These are phyloP conservation scores for Rhysida immarginata DNA, from an alignment of 1,140 invertebrate species.

Conservation along the genomic window DNA sequence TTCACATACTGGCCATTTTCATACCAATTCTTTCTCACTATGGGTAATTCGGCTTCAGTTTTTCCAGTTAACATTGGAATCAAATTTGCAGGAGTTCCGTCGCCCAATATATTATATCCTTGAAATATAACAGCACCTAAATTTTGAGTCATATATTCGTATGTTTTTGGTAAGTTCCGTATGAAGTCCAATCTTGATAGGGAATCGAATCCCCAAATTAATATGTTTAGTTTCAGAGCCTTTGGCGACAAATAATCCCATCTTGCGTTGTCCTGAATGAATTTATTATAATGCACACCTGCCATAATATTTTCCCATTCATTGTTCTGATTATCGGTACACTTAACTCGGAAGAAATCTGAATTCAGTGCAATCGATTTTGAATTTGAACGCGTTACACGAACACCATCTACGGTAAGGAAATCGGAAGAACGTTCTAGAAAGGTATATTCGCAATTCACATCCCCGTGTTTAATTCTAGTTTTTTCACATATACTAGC, in stretches of 20 bases:
- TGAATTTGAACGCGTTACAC: neutral
- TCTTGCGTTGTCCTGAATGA: constrained; percentile 28
- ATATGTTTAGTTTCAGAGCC: constrained; percentile 48
- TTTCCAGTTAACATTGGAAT: constrained; percentile 79
- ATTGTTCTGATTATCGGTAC: neutral
- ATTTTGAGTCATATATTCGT: constrained; percentile 51
- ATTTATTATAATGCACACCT: constrained; percentile 36
- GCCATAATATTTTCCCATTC: constrained; percentile 43
- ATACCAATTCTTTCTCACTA: constrained; percentile 57
- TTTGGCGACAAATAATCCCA: constrained; percentile 37
- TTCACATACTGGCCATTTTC: constrained; percentile 49
- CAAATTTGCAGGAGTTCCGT: constrained; percentile 82
- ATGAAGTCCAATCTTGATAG: constrained; percentile 72
- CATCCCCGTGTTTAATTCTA: constrained; percentile 5
- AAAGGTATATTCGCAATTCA: constrained; percentile 11
- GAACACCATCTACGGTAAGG: neutral
- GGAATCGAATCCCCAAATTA: constrained; percentile 86
- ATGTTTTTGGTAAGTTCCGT: constrained; percentile 65
- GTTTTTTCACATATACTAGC: neutral
- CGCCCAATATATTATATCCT: constrained; percentile 59
- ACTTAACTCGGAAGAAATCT: constrained; percentile 43
- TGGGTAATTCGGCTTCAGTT: constrained; percentile 72
- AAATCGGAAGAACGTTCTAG: constrained; percentile 5
- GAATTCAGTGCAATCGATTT: neutral
- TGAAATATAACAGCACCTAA: constrained; percentile 52